These are phyloP conservation scores for Tapera naevia DNA, from an alignment of 2,797 vertebrate species.

Conservation along the genomic window DNA sequence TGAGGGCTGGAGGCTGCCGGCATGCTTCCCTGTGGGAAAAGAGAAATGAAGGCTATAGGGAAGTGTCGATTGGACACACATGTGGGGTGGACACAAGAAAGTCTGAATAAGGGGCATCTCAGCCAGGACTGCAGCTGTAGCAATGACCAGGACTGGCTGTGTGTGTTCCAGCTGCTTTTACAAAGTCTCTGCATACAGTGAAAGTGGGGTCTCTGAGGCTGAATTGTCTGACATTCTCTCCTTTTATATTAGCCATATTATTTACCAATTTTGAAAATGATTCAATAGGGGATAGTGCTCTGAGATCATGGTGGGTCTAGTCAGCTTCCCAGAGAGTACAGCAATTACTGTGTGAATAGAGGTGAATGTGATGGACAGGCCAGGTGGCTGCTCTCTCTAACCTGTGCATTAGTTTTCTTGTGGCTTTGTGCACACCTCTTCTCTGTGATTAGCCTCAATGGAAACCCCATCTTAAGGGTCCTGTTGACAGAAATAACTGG, in stretches of 20 bases:
- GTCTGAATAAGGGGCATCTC: not conserved
- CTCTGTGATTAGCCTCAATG: not conserved
- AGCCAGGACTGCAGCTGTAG: not conserved
- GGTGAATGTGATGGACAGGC: not conserved
- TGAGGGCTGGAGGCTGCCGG: not conserved
- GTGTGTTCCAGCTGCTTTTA: not conserved
- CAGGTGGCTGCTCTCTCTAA: not conserved
- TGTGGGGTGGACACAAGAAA: not conserved
- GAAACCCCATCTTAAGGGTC: not conserved
- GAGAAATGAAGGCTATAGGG: not conserved
- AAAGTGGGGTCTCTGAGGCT: not conserved
- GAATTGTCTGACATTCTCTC: not conserved
- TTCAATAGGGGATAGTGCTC: not conserved
- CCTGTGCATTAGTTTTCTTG: not conserved
- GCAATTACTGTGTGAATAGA: not conserved
- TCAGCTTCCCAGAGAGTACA: not conserved
- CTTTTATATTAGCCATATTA: not conserved
- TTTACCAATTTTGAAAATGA: slow-evolving; percentile 33
- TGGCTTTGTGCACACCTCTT: not conserved
- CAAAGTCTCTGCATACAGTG: rapidly evolving
- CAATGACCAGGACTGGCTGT: not conserved
- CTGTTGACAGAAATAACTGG: not conserved
- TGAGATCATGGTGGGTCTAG: slow-evolving; percentile 8
- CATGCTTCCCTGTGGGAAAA: not conserved
- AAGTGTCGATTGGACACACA: not conserved